Percentiles rank a stretch among this genome's conserved stretches.
Evolutionary conservation across 2,888 invertebrate species (phyloP).

Genomic region (Anthoptus insignis): DNA sequence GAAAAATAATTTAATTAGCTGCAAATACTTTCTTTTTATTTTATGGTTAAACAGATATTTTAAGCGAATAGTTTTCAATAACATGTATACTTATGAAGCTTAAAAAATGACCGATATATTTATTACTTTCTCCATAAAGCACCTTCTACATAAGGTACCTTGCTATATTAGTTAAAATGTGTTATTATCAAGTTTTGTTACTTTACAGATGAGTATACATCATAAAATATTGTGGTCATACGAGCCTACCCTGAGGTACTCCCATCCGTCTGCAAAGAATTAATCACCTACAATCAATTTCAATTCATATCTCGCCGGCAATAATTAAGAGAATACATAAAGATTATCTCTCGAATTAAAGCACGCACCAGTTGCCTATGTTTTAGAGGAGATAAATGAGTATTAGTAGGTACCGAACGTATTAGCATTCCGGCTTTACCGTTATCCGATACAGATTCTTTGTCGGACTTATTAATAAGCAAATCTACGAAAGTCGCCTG

Average conservation of each 20-base stretch:
- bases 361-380: conserved; percentile 60
- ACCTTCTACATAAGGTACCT: no score
- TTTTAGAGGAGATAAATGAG: conserved; percentile 67
- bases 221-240: conserved; percentile 33
- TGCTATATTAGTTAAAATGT: no score
- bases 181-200: not conserved
- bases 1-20: not conserved
- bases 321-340: conserved; percentile 57
- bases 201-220: not conserved
- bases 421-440: conserved; percentile 66
- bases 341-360: conserved; percentile 60
- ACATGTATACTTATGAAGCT: no score
- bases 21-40: not conserved
- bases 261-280: conserved; percentile 43
- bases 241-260: conserved; percentile 41
- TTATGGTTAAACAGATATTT: not conserved
- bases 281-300: conserved; percentile 53
- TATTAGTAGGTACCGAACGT: conserved; percentile 65
- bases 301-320: conserved; percentile 53
- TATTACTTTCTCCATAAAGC: no score
- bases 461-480: conserved; percentile 79
- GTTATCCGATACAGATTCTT: conserved; percentile 67
- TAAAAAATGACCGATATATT: no score
- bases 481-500: conserved; percentile 73
- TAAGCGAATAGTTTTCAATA: no score